phyloP scores from a whole-genome alignment of 1,140 invertebrate species.

The Sesamia nonagrioides region DNA sequence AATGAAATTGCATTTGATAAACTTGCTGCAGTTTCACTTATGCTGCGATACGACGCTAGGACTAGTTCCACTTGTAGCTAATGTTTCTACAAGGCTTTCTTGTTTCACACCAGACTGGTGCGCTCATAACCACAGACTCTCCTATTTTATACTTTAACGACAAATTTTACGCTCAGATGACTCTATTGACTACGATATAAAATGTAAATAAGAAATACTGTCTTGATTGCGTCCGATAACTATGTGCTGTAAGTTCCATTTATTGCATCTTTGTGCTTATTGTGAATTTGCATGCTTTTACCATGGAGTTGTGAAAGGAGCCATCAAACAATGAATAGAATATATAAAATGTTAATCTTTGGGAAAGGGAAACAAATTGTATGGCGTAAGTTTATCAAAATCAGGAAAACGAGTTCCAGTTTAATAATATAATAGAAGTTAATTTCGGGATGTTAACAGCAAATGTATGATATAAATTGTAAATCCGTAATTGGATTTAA shows the following conservation, averaged over 20 bases:
- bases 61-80: conserved; percentile 72
- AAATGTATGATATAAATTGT: too few species aligned
- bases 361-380: too few species aligned
- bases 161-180: conserved; percentile 38
- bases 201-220: conserved; percentile 34
- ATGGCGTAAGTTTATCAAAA: too few species aligned
- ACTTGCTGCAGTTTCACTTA: conserved; percentile 77
- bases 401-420: too few species aligned
- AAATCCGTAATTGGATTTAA: too few species aligned
- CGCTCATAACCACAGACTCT: conserved; percentile 52
- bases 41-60: conserved; percentile 62
- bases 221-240: conserved; percentile 31
- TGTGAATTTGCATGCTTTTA: background rate
- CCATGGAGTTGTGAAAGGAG: background rate
- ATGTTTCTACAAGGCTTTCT: conserved; percentile 77
- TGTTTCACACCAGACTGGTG: conserved; percentile 67
- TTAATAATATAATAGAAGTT: too few species aligned
- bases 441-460: too few species aligned
- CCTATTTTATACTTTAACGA: conserved; percentile 52
- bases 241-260: background rate
- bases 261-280: background rate
- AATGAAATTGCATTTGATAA: conserved; percentile 83
- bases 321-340: background rate
- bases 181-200: conserved; percentile 32
- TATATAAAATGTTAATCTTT: background rate